Conservation (phyloP, 2,888 invertebrate genomes). For the Subacronicta megacephala region DNA sequence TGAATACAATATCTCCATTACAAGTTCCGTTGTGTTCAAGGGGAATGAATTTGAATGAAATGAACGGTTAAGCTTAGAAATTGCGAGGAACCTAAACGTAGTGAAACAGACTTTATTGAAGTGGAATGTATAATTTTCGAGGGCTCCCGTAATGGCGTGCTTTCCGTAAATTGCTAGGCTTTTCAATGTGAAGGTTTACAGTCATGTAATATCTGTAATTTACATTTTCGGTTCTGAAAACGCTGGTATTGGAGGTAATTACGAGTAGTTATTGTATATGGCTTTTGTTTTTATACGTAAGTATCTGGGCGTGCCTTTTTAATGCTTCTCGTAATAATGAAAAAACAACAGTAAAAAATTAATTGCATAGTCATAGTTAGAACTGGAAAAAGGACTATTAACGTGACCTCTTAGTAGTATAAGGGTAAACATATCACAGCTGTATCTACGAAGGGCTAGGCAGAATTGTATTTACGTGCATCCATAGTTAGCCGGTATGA, state of each 20-base stretch:
- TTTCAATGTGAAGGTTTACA: constrained; percentile 26
- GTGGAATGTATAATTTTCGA: constrained; percentile 34
- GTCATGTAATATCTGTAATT: constrained; percentile 39
- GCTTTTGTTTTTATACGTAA: constrained; percentile 11
- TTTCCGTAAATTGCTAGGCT: constrained; percentile 26
- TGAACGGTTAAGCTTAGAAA: constrained; percentile 46
- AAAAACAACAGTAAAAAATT: constrained; percentile 6
- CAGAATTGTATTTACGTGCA: no score
- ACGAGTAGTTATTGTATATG: constrained; percentile 19
- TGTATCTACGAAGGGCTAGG: no score
- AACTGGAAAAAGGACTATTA: background rate
- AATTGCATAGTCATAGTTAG: background rate
- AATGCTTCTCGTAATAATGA: constrained; percentile 4
- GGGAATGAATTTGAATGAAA: constrained; percentile 55
- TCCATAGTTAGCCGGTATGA: no score
- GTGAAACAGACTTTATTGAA: constrained; percentile 26
- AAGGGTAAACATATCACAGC: background rate
- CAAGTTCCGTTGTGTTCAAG: constrained; percentile 32
- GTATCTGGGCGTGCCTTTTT: constrained; percentile 11
- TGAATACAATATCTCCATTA: constrained; percentile 56
- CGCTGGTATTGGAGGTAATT: constrained; percentile 23
- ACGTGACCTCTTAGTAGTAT: constrained; percentile 3
- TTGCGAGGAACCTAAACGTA: constrained; percentile 23
- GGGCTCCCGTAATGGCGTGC: constrained; percentile 20
- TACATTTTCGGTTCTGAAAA: constrained; percentile 14